phyloP scores from a whole-genome alignment of 2,113 vertebrate genomes.

The Brachyistius frenatus region DNA sequence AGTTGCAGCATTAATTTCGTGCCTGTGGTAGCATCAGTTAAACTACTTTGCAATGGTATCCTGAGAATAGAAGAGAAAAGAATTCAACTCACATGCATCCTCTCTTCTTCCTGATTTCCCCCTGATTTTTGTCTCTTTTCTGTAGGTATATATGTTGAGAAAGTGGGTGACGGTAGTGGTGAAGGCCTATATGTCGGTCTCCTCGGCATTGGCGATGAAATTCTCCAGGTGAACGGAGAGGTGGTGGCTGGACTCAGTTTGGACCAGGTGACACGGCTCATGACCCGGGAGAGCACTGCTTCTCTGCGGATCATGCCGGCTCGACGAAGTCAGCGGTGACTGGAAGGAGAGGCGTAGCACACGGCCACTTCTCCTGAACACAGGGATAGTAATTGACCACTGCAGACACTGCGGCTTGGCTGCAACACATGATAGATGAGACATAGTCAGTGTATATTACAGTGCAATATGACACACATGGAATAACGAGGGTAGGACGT shows the following conservation, averaged over 20 bases:
- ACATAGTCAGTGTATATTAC: conserved; percentile 17
- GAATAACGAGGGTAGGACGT: conserved; percentile 8
- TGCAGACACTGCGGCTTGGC: conserved; percentile 24
- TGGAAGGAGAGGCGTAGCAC: conserved; percentile 9
- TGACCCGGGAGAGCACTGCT: conserved; percentile 85
- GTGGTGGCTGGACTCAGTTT: conserved; percentile 89
- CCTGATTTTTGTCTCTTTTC: background rate
- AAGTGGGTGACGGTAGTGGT: conserved; percentile 85
- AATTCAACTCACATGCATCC: background rate
- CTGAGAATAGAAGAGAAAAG: background rate
- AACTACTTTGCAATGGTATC: background rate
- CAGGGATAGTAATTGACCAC: conserved; percentile 10
- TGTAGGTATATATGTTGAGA: conserved; percentile 93
- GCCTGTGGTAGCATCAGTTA: background rate
- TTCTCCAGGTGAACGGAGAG: conserved; percentile 92
- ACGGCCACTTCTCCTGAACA: conserved; percentile 27
- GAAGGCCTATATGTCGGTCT: conserved; percentile 92
- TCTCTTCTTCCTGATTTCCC: background rate
- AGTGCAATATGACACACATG: conserved; percentile 10
- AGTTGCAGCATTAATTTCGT: background rate
- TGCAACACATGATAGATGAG: background rate
- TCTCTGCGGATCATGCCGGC: conserved; percentile 89
- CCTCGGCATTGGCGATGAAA: conserved; percentile 92
- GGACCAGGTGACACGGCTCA: conserved; percentile 86
- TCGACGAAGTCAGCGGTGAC: conserved; percentile 84